Evolutionary conservation across 2,888 invertebrate species (phyloP).

Genomic region (Hybos culiciformis): DNA sequence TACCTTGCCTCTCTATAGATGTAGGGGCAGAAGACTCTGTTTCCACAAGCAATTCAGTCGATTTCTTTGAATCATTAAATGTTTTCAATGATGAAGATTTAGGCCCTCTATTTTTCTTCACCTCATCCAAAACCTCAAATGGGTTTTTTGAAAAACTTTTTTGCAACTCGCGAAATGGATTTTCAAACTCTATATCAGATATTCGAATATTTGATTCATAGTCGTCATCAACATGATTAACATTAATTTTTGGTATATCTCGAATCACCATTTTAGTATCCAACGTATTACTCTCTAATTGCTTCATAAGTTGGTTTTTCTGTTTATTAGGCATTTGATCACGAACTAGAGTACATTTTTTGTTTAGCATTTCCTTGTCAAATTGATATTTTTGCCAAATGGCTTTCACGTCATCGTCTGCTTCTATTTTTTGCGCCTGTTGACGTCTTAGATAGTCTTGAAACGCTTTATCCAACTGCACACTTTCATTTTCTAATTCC

Average conservation of each 20-base stretch:
- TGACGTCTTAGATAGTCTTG: constrained; percentile 25
- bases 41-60: too few relatives aligned
- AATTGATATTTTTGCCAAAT: constrained; percentile 17
- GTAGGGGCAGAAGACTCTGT: too few relatives aligned
- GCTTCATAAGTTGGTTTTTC: constrained; percentile 2
- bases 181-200: constrained; percentile 12
- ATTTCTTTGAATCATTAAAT: too few relatives aligned
- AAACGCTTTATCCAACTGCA: constrained; percentile 28
- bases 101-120: too few relatives aligned
- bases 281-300: not conserved
- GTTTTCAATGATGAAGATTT: too few relatives aligned
- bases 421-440: constrained; percentile 15
- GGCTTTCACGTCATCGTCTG: constrained; percentile 12
- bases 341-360: constrained; percentile 5
- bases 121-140: too few relatives aligned
- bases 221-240: not conserved
- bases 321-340: not conserved
- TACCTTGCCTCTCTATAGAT: too few relatives aligned
- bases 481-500: constrained; percentile 30
- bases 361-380: constrained; percentile 14
- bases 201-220: not conserved
- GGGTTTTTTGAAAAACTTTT: constrained; percentile 10
- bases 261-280: not conserved
- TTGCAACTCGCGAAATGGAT: constrained; percentile 15
- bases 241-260: not conserved